These are phyloP conservation scores for Ormia ochracea DNA, from an alignment of 2,888 invertebrate species.

Conservation along the genomic window DNA sequence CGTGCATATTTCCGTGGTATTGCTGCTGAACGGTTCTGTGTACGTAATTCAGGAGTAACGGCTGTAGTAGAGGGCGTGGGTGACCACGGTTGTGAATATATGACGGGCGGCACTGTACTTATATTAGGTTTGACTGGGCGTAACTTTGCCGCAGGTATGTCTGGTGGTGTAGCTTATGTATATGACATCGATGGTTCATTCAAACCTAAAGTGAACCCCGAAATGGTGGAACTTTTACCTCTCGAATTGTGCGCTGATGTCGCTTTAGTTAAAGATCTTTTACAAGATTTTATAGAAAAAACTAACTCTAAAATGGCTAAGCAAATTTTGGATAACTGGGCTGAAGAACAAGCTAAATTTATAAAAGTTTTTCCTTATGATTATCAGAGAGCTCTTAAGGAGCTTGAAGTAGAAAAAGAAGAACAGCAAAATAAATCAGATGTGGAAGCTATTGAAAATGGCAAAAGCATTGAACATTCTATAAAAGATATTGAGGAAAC, in stretches of 20 bases:
- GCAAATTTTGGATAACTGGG: constrained; percentile 88
- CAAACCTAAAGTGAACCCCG: constrained; percentile 92
- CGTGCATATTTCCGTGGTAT: constrained; percentile 96
- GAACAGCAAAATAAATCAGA: constrained; percentile 67
- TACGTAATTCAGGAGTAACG: constrained; percentile 96
- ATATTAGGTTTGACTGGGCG: constrained; percentile 96
- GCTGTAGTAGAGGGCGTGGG: constrained; percentile 99
- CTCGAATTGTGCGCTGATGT: constrained; percentile 88
- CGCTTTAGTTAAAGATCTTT: constrained; percentile 83
- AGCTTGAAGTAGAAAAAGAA: constrained; percentile 78
- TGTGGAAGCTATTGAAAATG: constrained; percentile 71
- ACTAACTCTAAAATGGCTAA: constrained; percentile 93
- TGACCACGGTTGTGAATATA: constrained; percentile 99
- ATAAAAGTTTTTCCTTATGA: constrained; percentile 98
- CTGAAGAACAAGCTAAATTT: constrained; percentile 85
- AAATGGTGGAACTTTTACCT: constrained; percentile 94
- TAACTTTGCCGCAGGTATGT: constrained; percentile 99
- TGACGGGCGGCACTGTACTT: constrained; percentile 96
- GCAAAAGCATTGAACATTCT: constrained; percentile 77
- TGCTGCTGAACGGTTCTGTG: constrained; percentile 98
- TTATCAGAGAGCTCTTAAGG: constrained; percentile 92
- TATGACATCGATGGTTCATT: constrained; percentile 92
- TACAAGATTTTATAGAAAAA: constrained; percentile 90
- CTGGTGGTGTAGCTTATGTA: constrained; percentile 95
- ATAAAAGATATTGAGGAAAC: constrained; percentile 93